Evolutionary conservation across 2,888 invertebrate genomes (phyloP).

Genomic region (Prenolepis imparis): DNA sequence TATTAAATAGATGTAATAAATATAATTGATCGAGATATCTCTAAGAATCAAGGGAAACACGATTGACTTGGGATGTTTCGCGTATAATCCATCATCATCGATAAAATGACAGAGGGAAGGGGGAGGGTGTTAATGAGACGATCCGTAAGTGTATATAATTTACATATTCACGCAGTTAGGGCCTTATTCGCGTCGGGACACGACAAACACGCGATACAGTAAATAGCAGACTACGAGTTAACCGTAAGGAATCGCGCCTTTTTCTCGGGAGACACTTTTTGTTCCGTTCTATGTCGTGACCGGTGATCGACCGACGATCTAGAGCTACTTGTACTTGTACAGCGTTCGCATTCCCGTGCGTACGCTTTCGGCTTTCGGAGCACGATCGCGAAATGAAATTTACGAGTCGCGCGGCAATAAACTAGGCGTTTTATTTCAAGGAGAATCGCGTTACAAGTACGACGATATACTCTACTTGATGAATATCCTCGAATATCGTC

Average conservation of each 20-base stretch:
- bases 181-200: neutral
- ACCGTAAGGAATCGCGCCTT: slow-evolving; percentile 38
- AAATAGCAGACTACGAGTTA: slow-evolving; percentile 11
- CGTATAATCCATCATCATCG: too few species aligned
- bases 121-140: neutral
- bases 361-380: slow-evolving; percentile 30
- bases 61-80: neutral
- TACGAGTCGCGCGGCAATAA: slow-evolving; percentile 14
- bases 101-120: neutral
- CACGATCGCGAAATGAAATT: slow-evolving; percentile 17
- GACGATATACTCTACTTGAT: neutral
- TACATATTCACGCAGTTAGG: neutral
- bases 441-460: neutral
- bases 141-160: neutral
- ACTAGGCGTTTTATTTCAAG: neutral
- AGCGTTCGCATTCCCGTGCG: neutral
- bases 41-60: neutral
- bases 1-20: slow-evolving; percentile 1
- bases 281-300: neutral
- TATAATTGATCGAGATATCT: neutral
- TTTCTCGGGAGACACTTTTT: slow-evolving; percentile 12
- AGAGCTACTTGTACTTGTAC: neutral
- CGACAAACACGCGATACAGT: neutral
- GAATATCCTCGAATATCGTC: neutral
- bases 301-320: slow-evolving; percentile 18